Base-by-base conservation (phyloP, 2,888 invertebrate species). In the Osmoderma eremita region DNA sequence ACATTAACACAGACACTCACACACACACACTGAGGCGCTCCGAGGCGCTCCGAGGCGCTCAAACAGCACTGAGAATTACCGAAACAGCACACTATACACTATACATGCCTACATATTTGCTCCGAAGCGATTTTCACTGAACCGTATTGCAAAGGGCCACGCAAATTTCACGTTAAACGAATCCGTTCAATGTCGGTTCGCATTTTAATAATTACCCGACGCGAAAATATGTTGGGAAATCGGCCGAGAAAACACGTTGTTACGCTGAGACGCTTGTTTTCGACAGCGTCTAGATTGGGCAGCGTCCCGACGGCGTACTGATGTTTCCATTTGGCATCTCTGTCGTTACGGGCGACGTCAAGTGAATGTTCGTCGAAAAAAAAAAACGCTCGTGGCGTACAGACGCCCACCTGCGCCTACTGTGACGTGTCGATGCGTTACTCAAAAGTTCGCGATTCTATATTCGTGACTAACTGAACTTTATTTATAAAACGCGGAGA, bases 391-490 rank as follows among this genome's bases (percentile, higher is more conserved):
- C 30, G 58, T 58, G 58, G 58, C 58, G 58, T 58, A 58, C 42
- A 22, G 45, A 58, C 58, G 58, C 58, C 58, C 58, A 58, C 58
- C 58, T 58, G 58, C 58, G 42, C 30, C 30, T 17, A 45, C 45
- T 13, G 63, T 63, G 63, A 63, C 63, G 63, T 63, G 51, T 22
- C 58, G 22, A 38, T 15, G 50, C 50, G 51, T 63, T 51, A 63
- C 51, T 63, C 51, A 63, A 63, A 63, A 63, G 63, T 63, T 63
- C 51, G 63, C 50, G 42, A 63, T 65, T 49, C 65, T 58, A 56
- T 41, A 51, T 63, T 51, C 22, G 51, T 51, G 50, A 63, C 51
- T 63, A 63, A 63, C 22, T 30, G 24, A 42, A 63, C 51, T 30
- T 51, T 66, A 66, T 61, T 66, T 66, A 58, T 58, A 58, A 41